Conservation (phyloP, 1,140 invertebrate genomes). For the Pseudomyrmex sp. region DNA sequence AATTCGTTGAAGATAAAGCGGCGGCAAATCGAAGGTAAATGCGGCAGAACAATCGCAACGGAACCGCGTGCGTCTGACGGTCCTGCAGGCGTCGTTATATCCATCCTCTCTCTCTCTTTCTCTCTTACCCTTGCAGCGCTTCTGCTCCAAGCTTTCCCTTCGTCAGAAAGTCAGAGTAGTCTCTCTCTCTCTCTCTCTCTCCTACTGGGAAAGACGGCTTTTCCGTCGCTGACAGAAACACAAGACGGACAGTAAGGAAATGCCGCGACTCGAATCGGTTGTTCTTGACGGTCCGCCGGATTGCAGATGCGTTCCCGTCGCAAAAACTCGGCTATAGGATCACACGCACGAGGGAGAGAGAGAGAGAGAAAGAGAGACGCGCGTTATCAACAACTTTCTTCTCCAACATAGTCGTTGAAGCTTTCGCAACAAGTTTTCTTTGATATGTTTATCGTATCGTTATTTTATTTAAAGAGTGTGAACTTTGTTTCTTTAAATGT, state of each 20-base stretch:
- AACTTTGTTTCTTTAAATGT: too few species aligned
- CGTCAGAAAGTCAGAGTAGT: constrained; percentile 51
- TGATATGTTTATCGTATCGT: too few species aligned
- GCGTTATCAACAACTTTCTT: neutral
- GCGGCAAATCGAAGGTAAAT: constrained; percentile 63
- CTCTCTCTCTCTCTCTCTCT: constrained; percentile 60
- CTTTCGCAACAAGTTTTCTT: too few species aligned
- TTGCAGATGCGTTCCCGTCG: constrained; percentile 13
- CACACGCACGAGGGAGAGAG: neutral
- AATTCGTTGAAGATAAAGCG: constrained; percentile 40
- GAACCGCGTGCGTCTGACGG: constrained; percentile 77
- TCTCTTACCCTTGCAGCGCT: neutral
- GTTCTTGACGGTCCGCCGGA: constrained; percentile 39
- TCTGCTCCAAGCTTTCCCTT: constrained; percentile 40
- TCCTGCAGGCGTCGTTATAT: constrained; percentile 72
- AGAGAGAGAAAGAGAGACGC: too few species aligned
- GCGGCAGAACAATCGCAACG: constrained; percentile 51
- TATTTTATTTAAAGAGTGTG: too few species aligned
- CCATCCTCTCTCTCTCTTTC: constrained; percentile 12
- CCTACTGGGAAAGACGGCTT: constrained; percentile 76
- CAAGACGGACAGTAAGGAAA: constrained; percentile 71
- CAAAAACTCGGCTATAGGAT: constrained; percentile 17
- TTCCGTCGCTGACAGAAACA: constrained; percentile 76
- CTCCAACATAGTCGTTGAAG: too few species aligned
- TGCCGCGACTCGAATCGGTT: constrained; percentile 49